Conservation (phyloP, 2,888 invertebrate species). For the Uropetala carovei region DNA sequence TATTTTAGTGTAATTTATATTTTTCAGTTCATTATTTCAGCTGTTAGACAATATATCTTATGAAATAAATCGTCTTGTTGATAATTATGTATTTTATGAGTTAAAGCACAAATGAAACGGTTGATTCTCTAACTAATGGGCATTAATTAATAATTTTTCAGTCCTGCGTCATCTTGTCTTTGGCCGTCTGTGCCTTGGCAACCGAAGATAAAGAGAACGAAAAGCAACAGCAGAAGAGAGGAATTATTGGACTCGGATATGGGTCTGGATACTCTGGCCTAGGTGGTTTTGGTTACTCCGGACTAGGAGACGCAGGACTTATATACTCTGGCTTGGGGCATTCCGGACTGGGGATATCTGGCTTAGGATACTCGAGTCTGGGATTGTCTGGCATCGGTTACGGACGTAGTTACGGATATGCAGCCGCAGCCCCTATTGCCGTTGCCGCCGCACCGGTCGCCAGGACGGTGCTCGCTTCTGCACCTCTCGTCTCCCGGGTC, state of each 20-base stretch:
- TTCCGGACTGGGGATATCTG: not conserved
- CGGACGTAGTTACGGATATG: constrained; percentile 10
- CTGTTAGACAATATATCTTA: too few relatives aligned
- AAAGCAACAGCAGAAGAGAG: constrained; percentile 34
- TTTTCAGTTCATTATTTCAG: not conserved
- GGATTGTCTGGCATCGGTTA: not conserved
- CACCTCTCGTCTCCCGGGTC: not conserved
- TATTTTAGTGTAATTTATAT: not conserved
- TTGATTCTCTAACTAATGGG: not conserved
- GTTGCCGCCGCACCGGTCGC: not conserved
- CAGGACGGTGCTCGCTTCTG: not conserved
- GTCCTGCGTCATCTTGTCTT: not conserved
- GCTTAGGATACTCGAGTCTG: not conserved
- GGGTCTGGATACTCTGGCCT: not conserved
- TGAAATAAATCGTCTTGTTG: too few relatives aligned
- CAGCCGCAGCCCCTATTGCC: not conserved
- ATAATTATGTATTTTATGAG: not conserved
- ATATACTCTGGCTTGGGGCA: not conserved
- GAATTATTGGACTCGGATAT: not conserved
- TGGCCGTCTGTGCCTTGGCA: not conserved
- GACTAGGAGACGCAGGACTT: not conserved
- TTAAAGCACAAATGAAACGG: not conserved
- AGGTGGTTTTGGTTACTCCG: not conserved
- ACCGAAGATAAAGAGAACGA: constrained; percentile 9
- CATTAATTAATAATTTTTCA: not conserved